Conservation (phyloP, 2,113 vertebrate genomes). For the Psammodynastes pulverulentus region DNA sequence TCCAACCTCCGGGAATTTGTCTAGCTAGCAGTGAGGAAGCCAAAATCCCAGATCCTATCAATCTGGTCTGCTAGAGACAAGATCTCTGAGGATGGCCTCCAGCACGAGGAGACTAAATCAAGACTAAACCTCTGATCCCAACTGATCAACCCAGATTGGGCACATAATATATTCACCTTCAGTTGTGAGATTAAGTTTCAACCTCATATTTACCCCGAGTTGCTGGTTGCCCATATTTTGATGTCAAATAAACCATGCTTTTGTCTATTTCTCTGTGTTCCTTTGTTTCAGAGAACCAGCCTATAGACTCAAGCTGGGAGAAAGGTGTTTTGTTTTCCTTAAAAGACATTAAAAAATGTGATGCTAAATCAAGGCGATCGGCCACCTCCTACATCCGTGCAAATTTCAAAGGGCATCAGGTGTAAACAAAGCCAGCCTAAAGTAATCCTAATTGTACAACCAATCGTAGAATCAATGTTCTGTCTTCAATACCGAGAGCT, state of each 20-base stretch:
- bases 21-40: too few relatives aligned
- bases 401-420: neutral
- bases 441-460: conserved; percentile 45
- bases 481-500: conserved; percentile 44
- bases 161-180: neutral
- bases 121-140: too few relatives aligned
- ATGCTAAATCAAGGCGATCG: conserved; percentile 20
- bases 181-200: neutral
- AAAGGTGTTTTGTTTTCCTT: neutral
- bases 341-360: neutral
- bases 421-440: conserved; percentile 38
- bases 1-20: too few relatives aligned
- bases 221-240: neutral
- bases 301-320: neutral
- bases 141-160: neutral
- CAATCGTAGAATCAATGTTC: conserved; percentile 28
- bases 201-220: neutral
- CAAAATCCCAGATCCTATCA: too few relatives aligned
- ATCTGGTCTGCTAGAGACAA: too few relatives aligned
- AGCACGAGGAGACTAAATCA: too few relatives aligned
- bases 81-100: neutral
- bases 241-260: neutral
- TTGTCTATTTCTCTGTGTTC: neutral
- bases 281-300: neutral
- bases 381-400: neutral